Base-by-base conservation (phyloP, 2,888 invertebrate genomes). In the Tigriopus californicus region DNA sequence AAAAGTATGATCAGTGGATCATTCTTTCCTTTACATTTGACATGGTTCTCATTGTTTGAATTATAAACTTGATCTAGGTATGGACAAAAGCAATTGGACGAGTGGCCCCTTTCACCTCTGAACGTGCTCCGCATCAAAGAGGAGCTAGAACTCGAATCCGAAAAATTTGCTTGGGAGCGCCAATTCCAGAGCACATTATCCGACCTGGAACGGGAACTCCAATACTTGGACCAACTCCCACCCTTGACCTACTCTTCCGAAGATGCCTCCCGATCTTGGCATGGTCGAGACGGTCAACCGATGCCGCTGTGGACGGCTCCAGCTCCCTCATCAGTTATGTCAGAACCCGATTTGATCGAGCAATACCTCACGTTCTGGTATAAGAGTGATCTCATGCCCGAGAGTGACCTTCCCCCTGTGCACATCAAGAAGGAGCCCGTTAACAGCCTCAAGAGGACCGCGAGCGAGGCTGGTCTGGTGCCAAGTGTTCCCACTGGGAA, bases 321-420 rank as follows among this genome's bases (percentile, higher is more conserved):
- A 1, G 20, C 33, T n/a, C 56, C 56, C 6, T 42, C 56, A 12
- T 22, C 44, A 8, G 24, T 44, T 8, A 40, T 40, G 24, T 18
- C 41, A 18, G 54, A 54, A 5, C 12, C 18, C n/a, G n/a, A 20
- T 41, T 10, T 15, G 18, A 81, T 89, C 65, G 94, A 95, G 70
- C 79, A 80, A 65, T 82, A 85, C 62, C 74, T 89, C 70, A 79
- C 82, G 62, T 85, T 88, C 69, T 78, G 94, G 63, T 95, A 95
- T 73, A 85, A 90, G 62, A 71, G 70, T 6, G 68, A 68, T 6
- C 74, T 78, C 65, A 85, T 89, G 78, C 75, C 83, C 10, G 92
- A 89, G 68, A 75, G 81, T 1, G 81, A 83, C 67, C 73, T 88
- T 61, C 88, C 88, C 41, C 82, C 85, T 1, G 79, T 84, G 58